A percentile compares a stretch with the other conserved stretches of the same genome.
These are phyloP conservation scores for Apotomis turbidana DNA, from an alignment of 2,888 invertebrate genomes.

Conservation along the genomic window DNA sequence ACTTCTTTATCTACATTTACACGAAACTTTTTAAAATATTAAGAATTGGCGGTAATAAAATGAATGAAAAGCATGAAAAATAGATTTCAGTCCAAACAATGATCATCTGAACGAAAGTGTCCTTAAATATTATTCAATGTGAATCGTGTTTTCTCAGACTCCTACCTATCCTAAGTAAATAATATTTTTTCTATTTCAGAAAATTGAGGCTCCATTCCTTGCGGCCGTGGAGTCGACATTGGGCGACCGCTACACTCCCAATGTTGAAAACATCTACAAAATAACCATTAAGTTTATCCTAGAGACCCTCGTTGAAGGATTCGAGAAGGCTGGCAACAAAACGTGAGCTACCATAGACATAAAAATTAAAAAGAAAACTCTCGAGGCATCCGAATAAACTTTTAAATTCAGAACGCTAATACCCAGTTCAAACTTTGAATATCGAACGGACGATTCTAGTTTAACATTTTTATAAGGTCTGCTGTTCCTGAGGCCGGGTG, in stretches of 20 bases:
- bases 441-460: constrained; percentile 47
- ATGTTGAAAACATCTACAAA: constrained; percentile 95
- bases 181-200: constrained; percentile 84
- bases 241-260: constrained; percentile 94
- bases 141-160: background rate
- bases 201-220: constrained; percentile 95
- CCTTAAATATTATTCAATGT: background rate
- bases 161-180: constrained; percentile 16
- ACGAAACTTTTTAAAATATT: no score
- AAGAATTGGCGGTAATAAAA: no score
- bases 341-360: constrained; percentile 59
- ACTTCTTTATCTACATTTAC: no score
- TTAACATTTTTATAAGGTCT: constrained; percentile 41
- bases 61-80: background rate
- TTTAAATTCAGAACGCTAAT: constrained; percentile 24
- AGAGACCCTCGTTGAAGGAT: constrained; percentile 92
- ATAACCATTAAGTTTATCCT: constrained; percentile 95
- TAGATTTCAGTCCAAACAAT: background rate
- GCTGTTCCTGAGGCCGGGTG: constrained; percentile 22
- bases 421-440: constrained; percentile 45
- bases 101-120: background rate
- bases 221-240: constrained; percentile 93
- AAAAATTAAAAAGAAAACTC: constrained; percentile 31
- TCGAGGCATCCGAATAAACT: constrained; percentile 38
- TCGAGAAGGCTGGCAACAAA: constrained; percentile 80